Conservation (phyloP, 2,888 invertebrate species). For the Sisyra nigra region DNA sequence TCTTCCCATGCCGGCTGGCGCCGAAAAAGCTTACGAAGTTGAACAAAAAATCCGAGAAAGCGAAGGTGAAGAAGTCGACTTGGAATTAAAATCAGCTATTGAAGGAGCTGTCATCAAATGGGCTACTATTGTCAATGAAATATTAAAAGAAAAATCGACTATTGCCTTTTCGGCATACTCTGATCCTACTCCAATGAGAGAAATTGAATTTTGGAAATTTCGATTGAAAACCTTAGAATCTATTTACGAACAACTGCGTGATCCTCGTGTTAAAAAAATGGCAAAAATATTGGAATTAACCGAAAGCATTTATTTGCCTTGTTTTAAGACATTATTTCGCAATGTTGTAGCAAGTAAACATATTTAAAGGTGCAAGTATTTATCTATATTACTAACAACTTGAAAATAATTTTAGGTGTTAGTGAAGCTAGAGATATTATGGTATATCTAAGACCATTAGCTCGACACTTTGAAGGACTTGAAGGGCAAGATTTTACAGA, state of each 20-base stretch:
- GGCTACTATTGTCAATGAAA: constrained; percentile 63
- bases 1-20: constrained; percentile 69
- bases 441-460: constrained; percentile 58
- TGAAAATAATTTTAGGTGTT: constrained; percentile 38
- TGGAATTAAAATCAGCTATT: constrained; percentile 60
- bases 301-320: constrained; percentile 60
- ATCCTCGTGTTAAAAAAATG: constrained; percentile 69
- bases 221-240: constrained; percentile 69
- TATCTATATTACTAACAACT: too few species aligned
- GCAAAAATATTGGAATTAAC: constrained; percentile 62
- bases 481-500: constrained; percentile 56
- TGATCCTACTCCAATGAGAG: constrained; percentile 53
- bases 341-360: constrained; percentile 55
- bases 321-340: constrained; percentile 63
- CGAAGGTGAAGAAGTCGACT: constrained; percentile 40
- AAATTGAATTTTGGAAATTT: constrained; percentile 66
- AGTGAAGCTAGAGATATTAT: constrained; percentile 74
- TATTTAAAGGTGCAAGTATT: background rate
- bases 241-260: constrained; percentile 73
- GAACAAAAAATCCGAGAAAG: constrained; percentile 32
- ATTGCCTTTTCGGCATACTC: constrained; percentile 48
- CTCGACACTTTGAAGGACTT: constrained; percentile 50
- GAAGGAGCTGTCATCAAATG: constrained; percentile 81
- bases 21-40: constrained; percentile 47
- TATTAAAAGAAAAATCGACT: constrained; percentile 58